These are phyloP conservation scores for Coecobrya sp. DNA, from an alignment of 2,888 invertebrate species.

Conservation along the genomic window DNA sequence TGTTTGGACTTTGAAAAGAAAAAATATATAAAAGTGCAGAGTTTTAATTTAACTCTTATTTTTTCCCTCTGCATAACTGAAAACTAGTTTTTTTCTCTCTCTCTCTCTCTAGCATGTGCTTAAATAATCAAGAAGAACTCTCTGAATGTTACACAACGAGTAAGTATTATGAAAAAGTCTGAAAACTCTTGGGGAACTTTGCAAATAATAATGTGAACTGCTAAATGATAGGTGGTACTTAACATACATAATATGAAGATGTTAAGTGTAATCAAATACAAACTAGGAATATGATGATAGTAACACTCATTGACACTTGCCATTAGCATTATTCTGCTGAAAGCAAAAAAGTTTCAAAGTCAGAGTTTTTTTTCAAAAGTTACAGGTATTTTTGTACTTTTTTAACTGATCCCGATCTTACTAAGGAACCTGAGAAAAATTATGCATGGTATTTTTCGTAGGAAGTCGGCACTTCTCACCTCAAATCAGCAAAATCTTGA, in stretches of 20 bases:
- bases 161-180: background rate
- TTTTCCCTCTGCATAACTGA: background rate
- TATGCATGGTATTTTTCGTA: too few relatives aligned
- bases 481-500: too few relatives aligned
- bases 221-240: background rate
- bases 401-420: too few relatives aligned
- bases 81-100: slow-evolving; percentile 34
- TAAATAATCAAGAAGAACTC: background rate
- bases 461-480: too few relatives aligned
- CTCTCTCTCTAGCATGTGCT: background rate
- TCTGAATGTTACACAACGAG: background rate
- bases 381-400: too few relatives aligned
- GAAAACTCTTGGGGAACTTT: background rate
- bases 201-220: background rate
- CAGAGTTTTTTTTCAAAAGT: too few relatives aligned
- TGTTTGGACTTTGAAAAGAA: background rate
- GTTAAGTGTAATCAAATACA: background rate
- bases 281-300: background rate
- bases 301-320: slow-evolving; percentile 45
- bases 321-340: background rate
- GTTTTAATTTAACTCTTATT: background rate
- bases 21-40: slow-evolving; percentile 12
- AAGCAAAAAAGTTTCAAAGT: background rate
- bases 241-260: background rate
- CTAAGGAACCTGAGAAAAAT: too few relatives aligned